Base-by-base conservation (phyloP, 2,113 vertebrate genomes). In the Eleginops maclovinus region DNA sequence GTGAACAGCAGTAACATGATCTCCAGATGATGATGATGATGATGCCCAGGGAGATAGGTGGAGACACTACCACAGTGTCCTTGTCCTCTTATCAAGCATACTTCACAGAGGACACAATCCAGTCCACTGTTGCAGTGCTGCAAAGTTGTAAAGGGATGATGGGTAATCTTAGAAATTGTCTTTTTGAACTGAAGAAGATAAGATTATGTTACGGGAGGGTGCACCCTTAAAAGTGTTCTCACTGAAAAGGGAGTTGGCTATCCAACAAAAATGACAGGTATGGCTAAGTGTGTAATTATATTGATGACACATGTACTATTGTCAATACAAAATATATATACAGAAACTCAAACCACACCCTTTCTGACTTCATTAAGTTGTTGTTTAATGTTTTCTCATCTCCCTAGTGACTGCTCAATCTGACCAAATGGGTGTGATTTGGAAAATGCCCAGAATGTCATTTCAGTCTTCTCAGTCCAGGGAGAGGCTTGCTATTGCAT, bases 351-450 rank as follows among this genome's bases (percentile, higher is more conserved):
- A 71, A 74, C 88, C 71, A 89, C 84, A 55, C 89, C 89, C 86
- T 36, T 40, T 81, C 73, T 83, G 69, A 83, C 77, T 61, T 88
- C 63, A 72, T 31, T 75, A 16, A 80, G 77, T 88, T 91, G 36
- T 91, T 91, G 81, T 92, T 84, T 87, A 66, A 73, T 87, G 50
- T 83, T 75, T 82, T 70, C 66, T 70, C 63, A 81, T 91, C 84
- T 85, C 91, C 92, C 43, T 84, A 68, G 87, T 53, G 81, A 91
- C 79, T 78, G 54, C 62, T 53, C 49, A 54, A 75, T 76, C 53
- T 51, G 84, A 86, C 40, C 43, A 17, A 66, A 73, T 82, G 72
- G 70, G 85, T 79, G 79, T 93, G 88, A 81, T 81, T 84, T 72
- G 51, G 59, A 72, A 83, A 89, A 87, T 90, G 75, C 24, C 44